Evolutionary conservation across 2,113 vertebrate genomes (phyloP).

Genomic region (Proteles cristata): DNA sequence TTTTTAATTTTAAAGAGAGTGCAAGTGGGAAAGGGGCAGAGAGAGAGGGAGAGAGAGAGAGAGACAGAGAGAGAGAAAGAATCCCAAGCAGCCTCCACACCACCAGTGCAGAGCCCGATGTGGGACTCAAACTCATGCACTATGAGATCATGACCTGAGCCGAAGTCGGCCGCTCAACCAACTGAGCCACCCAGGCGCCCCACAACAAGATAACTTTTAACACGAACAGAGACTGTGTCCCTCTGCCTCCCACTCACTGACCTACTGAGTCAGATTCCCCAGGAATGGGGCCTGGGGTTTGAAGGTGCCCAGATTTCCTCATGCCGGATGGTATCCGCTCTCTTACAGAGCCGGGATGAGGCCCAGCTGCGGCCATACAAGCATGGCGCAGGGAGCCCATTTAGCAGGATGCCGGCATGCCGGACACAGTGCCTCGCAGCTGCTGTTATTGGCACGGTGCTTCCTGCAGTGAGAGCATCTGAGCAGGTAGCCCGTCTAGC

Average conservation of each 20-base stretch:
- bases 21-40: too few species aligned
- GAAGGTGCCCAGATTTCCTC: background rate
- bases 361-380: background rate
- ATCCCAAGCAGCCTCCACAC: too few species aligned
- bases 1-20: too few species aligned
- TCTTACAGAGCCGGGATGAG: background rate
- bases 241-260: background rate
- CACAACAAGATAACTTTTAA: background rate
- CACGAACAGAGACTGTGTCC: background rate
- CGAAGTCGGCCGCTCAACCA: too few species aligned
- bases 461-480: background rate
- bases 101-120: too few species aligned
- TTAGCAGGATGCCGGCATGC: background rate
- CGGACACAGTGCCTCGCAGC: background rate
- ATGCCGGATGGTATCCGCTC: too few species aligned
- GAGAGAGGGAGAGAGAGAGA: too few species aligned
- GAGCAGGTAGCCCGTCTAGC: background rate
- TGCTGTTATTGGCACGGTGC: background rate
- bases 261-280: background rate
- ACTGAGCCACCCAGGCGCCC: too few species aligned
- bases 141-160: too few species aligned
- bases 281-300: background rate
- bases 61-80: too few species aligned
- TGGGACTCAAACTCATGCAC: too few species aligned
- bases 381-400: background rate